Evolutionary conservation across 2,113 vertebrate genomes (phyloP).

Genomic region (Hippopotamus amphibius): DNA sequence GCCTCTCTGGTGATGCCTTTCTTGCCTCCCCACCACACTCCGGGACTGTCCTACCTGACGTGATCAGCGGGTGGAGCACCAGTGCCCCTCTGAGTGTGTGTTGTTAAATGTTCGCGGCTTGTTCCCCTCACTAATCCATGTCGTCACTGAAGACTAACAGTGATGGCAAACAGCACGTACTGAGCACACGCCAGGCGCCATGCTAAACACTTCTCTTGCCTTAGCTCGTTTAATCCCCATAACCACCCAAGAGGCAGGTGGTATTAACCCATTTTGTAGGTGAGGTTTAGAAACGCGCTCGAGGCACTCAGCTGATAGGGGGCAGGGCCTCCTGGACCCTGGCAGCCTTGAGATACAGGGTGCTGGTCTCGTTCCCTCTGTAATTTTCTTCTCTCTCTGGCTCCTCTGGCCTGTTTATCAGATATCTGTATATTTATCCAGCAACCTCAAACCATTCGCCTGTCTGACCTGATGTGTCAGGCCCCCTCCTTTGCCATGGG

Average conservation of each 20-base stretch:
- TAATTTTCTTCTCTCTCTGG: neutral
- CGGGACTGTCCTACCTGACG: rapidly evolving
- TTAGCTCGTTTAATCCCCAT: neutral
- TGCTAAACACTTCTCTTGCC: neutral
- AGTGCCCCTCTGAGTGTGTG: neutral
- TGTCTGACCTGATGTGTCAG: neutral
- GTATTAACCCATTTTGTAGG: neutral
- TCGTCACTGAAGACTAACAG: neutral
- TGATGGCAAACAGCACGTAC: neutral
- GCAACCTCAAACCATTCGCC: neutral
- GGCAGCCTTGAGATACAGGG: neutral
- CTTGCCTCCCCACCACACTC: neutral
- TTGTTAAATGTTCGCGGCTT: neutral
- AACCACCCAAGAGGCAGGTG: neutral
- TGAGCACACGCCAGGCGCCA: neutral
- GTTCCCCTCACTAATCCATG: rapidly evolving
- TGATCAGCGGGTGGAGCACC: rapidly evolving
- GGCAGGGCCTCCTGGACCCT: neutral
- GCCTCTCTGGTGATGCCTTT: neutral
- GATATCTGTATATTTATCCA: neutral
- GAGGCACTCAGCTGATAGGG: neutral
- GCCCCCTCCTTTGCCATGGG: neutral
- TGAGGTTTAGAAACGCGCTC: neutral
- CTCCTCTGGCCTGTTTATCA: neutral
- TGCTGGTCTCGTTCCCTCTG: too few relatives aligned